These are phyloP conservation scores for Girardinus metallicus DNA, from an alignment of 2,797 vertebrate species.

Conservation along the genomic window DNA sequence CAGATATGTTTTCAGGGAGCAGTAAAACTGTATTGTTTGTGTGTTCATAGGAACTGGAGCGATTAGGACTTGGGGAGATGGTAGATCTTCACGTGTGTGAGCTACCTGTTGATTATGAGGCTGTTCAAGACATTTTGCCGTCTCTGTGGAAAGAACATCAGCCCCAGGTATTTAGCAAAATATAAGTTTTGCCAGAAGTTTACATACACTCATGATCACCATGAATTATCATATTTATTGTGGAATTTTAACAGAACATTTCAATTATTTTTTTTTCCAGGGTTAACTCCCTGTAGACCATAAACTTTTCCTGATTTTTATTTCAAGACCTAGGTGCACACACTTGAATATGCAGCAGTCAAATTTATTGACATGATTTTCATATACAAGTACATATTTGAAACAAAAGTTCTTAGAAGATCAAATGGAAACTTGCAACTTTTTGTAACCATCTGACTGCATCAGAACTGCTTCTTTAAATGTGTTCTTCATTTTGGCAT, in stretches of 20 bases:
- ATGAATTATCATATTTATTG: neutral
- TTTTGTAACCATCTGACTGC: neutral
- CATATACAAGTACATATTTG: neutral
- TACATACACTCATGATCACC: neutral
- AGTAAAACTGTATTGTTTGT: constrained; percentile 4
- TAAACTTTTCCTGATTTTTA: neutral
- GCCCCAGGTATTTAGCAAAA: constrained; percentile 83
- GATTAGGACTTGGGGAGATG: constrained; percentile 85
- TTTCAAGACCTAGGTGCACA: neutral
- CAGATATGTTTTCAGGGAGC: neutral
- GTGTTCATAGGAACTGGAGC: constrained; percentile 86
- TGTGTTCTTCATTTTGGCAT: no score
- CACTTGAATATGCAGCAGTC: neutral
- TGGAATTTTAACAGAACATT: neutral
- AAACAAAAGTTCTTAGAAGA: neutral
- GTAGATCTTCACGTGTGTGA: constrained; percentile 90
- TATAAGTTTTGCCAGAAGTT: neutral
- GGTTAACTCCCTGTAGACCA: neutral
- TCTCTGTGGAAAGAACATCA: constrained; percentile 89
- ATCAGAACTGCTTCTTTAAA: neutral
- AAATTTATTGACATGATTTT: neutral
- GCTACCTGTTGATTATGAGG: constrained; percentile 92
- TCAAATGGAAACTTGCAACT: neutral
- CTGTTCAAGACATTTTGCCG: constrained; percentile 88
- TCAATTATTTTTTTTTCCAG: neutral